Percentiles rank a stretch among this genome's conserved stretches.
Conservation (phyloP, 2,888 invertebrate genomes). For the Hemistola chrysoprasaria region DNA sequence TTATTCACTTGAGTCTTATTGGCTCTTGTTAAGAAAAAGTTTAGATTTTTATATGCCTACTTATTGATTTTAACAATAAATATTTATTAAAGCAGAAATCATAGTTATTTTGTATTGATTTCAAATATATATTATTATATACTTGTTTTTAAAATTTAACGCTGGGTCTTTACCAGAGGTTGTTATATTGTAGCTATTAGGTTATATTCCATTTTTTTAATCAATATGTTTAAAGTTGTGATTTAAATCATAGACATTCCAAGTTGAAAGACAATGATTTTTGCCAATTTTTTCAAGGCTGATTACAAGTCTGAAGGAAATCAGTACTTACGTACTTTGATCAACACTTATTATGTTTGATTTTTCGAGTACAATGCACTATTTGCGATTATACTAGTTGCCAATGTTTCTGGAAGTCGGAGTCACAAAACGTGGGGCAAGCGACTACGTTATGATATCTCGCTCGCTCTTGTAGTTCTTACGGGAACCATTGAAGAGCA, state of each 20-base stretch:
- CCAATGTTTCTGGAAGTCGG: too few relatives aligned
- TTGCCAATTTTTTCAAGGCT: conserved; percentile 64
- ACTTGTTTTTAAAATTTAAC: too few relatives aligned
- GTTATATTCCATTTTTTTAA: conserved; percentile 20
- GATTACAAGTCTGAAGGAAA: conserved; percentile 58
- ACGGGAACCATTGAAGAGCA: too few relatives aligned
- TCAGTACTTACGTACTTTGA: conserved; percentile 44
- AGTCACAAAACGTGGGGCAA: too few relatives aligned
- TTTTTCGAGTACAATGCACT: conserved; percentile 64
- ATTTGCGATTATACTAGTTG: conserved; percentile 58
- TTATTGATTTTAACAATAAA: too few relatives aligned
- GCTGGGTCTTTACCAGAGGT: too few relatives aligned
- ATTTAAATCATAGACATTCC: conserved; percentile 72
- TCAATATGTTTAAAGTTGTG: conserved; percentile 57
- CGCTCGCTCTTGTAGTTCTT: too few relatives aligned
- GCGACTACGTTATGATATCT: too few relatives aligned
- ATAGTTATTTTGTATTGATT: too few relatives aligned
- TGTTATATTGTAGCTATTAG: conserved; percentile 35
- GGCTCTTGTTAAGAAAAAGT: conserved; percentile 3
- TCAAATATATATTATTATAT: too few relatives aligned
- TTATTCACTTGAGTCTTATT: conserved; percentile 3
- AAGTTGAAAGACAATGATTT: conserved; percentile 61
- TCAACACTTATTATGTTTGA: conserved; percentile 48
- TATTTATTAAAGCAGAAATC: too few relatives aligned
- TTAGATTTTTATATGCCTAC: too few relatives aligned